phyloP scores from a whole-genome alignment of 2,888 invertebrate genomes.

The Dugesia japonica region DNA sequence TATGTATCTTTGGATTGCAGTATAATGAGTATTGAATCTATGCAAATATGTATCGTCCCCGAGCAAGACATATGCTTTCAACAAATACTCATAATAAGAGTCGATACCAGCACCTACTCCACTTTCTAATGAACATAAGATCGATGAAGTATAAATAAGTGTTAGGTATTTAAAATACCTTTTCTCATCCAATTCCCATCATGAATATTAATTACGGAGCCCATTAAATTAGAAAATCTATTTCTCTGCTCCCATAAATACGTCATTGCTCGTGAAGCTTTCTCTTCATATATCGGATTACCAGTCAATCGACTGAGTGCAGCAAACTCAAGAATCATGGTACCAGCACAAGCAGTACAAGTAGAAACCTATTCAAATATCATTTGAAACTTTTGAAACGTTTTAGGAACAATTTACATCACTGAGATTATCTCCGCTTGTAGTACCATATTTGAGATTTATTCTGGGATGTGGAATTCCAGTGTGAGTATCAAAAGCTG shows the following conservation, averaged over 20 bases:
- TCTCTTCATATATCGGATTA: conserved; percentile 72
- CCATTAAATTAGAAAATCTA: conserved; percentile 76
- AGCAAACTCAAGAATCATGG: conserved; percentile 90
- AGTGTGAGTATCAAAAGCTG: conserved; percentile 93
- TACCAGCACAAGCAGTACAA: conserved; percentile 93
- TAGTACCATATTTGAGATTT: conserved; percentile 35
- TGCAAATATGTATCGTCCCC: conserved; percentile 73
- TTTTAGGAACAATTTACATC: conserved; percentile 48
- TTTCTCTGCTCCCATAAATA: conserved; percentile 84
- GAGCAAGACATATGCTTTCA: conserved; percentile 85
- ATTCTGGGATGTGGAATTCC: conserved; percentile 91
- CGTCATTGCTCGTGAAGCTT: conserved; percentile 87
- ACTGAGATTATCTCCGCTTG: conserved; percentile 21
- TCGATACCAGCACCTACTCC: conserved; percentile 98
- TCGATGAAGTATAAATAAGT: too few relatives aligned
- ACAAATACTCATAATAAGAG: conserved; percentile 91
- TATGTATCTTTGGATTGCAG: conserved; percentile 81
- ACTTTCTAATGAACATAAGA: too few relatives aligned
- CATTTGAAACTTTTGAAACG: conserved; percentile 48
- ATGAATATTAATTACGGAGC: conserved; percentile 87
- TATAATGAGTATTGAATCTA: conserved; percentile 75
- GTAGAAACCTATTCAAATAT: conserved; percentile 59
- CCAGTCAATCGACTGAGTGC: conserved; percentile 76
- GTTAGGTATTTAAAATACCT: too few relatives aligned
- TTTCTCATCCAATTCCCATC: conserved; percentile 90